Percentiles rank a stretch among this genome's conserved stretches.
phyloP scores from a whole-genome alignment of 2,888 invertebrate species.

The Cordilura impudica region DNA sequence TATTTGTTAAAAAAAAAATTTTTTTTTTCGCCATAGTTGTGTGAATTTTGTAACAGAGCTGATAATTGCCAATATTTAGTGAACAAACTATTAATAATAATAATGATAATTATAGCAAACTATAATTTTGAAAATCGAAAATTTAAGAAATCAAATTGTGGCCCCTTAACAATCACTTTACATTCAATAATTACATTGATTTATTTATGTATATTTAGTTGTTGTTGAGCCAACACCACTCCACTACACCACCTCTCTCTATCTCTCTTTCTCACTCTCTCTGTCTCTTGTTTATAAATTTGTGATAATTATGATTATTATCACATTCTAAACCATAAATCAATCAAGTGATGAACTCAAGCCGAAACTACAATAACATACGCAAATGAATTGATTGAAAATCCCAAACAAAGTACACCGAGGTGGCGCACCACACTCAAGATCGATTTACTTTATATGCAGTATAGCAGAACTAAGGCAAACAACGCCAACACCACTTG shows the following conservation, averaged over 20 bases:
- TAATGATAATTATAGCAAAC: background rate
- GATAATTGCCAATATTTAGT: constrained; percentile 22
- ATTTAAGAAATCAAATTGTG: background rate
- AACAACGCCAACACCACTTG: background rate
- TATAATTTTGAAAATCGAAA: background rate
- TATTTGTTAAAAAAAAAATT: background rate
- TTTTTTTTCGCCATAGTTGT: constrained; percentile 11
- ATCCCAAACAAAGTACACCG: background rate
- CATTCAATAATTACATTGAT: background rate
- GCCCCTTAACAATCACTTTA: background rate
- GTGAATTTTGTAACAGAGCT: constrained; percentile 14
- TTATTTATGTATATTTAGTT: background rate
- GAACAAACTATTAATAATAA: constrained; percentile 11
- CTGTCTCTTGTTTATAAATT: background rate
- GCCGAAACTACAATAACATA: background rate
- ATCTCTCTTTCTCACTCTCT: no score
- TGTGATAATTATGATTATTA: constrained; percentile 5
- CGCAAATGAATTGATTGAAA: constrained; percentile 24
- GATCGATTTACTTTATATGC: background rate
- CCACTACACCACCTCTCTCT: no score
- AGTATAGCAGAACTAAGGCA: background rate
- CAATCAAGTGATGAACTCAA: constrained; percentile 3
- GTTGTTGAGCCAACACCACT: background rate
- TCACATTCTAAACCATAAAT: constrained; percentile 2
- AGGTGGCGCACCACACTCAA: no score